Evolutionary conservation across 2,888 invertebrate species (phyloP).

Genomic region (Carpatolechia fugitivella): DNA sequence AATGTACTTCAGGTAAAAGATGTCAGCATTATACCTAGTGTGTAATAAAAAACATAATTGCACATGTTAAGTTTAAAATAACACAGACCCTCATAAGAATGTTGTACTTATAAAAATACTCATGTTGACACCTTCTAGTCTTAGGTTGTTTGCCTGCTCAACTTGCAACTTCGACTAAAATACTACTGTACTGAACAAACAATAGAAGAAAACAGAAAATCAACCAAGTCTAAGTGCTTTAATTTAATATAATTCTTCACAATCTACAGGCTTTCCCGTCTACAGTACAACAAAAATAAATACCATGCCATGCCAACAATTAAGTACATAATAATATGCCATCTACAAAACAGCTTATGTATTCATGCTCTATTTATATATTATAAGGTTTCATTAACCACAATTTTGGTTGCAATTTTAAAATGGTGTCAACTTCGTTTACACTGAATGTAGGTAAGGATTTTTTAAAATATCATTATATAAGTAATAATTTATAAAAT

Average conservation of each 20-base stretch:
- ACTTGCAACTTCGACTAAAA: slow-evolving; percentile 9
- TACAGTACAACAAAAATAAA: background rate
- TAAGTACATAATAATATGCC: too few relatives aligned
- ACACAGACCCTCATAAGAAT: slow-evolving; percentile 7
- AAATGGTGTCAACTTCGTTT: too few relatives aligned
- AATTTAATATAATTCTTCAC: background rate
- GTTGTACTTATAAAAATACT: slow-evolving; percentile 4
- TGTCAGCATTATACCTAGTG: slow-evolving; percentile 12
- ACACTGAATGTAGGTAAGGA: too few relatives aligned
- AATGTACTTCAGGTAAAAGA: slow-evolving; percentile 22
- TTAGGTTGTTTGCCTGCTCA: background rate
- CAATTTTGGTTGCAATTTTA: too few relatives aligned
- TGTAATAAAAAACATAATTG: slow-evolving; percentile 1
- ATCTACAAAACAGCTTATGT: too few relatives aligned
- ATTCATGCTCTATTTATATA: too few relatives aligned
- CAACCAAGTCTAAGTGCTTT: background rate
- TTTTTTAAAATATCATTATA: too few relatives aligned
- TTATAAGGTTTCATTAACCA: too few relatives aligned
- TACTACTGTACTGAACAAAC: too few relatives aligned
- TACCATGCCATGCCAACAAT: slow-evolving; percentile 1
- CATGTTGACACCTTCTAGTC: slow-evolving; percentile 13
- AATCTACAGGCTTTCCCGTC: background rate
- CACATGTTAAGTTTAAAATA: slow-evolving; percentile 3
- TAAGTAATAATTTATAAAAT: too few relatives aligned
- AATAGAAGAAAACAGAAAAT: background rate